Evolutionary conservation across 1,140 invertebrate species (phyloP).

Genomic region (Drosophila lacertosa): DNA sequence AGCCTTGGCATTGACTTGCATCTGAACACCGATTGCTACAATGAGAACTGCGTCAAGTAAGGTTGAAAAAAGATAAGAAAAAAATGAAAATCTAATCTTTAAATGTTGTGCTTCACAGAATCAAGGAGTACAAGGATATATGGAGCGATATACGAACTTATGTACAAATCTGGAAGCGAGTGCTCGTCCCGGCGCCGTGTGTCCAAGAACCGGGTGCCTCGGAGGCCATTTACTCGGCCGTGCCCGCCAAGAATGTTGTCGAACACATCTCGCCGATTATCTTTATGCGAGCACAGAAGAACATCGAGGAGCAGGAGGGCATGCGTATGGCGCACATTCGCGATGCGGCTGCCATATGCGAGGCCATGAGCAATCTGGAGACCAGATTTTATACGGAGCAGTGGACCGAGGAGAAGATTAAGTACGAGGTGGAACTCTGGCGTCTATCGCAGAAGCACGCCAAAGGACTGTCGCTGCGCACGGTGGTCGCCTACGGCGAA

Average conservation of each 20-base stretch:
- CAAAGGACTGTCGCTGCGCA: conserved; percentile 91
- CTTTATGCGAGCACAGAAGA: conserved; percentile 93
- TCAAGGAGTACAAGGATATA: conserved; percentile 88
- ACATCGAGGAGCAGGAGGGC: conserved; percentile 91
- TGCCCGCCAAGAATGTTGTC: conserved; percentile 86
- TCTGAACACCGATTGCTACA: conserved; percentile 85
- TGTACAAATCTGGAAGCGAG: conserved; percentile 87
- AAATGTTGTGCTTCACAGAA: conserved; percentile 84
- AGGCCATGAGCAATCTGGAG: conserved; percentile 95
- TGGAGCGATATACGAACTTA: conserved; percentile 89
- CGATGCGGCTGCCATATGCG: conserved; percentile 95
- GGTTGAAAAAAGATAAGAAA: conserved; percentile 22
- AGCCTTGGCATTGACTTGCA: conserved; percentile 85
- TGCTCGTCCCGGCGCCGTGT: conserved; percentile 89
- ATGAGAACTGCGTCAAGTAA: conserved; percentile 88
- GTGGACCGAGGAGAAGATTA: conserved; percentile 90
- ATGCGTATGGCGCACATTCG: conserved; percentile 94
- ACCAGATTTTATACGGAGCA: conserved; percentile 84
- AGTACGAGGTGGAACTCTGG: conserved; percentile 87
- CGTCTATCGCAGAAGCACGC: conserved; percentile 88
- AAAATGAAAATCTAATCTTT: too few species aligned
- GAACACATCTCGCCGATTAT: conserved; percentile 90
- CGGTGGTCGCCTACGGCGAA: conserved; percentile 94
- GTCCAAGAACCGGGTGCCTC: conserved; percentile 90
- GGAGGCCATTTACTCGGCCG: conserved; percentile 89